Evolutionary conservation across 2,113 vertebrate species (phyloP), one percentile per base, ranked within the genome.

Genomic region (Acanthisitta chloris): DNA sequence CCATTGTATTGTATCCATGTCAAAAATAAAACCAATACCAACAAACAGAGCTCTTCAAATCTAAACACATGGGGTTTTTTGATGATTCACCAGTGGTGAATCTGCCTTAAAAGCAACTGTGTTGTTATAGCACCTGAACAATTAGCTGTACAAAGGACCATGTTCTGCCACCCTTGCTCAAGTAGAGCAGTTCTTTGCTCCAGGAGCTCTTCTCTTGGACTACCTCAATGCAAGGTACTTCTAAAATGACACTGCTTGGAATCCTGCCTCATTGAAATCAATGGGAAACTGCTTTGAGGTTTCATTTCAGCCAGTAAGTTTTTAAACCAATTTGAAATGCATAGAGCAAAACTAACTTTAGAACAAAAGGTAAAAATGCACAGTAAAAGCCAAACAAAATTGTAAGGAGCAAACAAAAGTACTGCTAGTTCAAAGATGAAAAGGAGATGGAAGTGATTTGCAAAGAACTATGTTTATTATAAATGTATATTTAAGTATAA

Each of bases 1-100:
- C 85, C 94, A 89, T 59, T 93, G 92, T 87, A 97, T 97, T 96
- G 96, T 97, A 97, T 58, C 76, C 52, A 34, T 81, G 92, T 92
- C 64, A 93, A 97, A 96, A 98, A 97, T 98, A 96, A 98, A 97
- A 89, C 7, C 49, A 66, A 38, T 74, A 58, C 62, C 80, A 79
- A 94, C 82, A 95, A 93, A 66, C 36, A 45, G 84, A 86, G 11
- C 18, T 88, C 83, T 70, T 76, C 20, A 49, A 48, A 80, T 55
- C 40, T 81, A 64, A 90, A 36, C 17, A 59, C 0, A 0, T 43
- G n/a, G n/a, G n/a, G 21, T 19, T 17, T 84, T 94, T 81, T 2
- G 3, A n/a, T n/a, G n/a, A n/a, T n/a, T n/a, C n/a, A n/a, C n/a
- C 45, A 65, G 33, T 19, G 10, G 7, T 51, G 8, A 65, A 33